Conservation (phyloP, 1,140 invertebrate species). For the Drosophila simulans region DNA sequence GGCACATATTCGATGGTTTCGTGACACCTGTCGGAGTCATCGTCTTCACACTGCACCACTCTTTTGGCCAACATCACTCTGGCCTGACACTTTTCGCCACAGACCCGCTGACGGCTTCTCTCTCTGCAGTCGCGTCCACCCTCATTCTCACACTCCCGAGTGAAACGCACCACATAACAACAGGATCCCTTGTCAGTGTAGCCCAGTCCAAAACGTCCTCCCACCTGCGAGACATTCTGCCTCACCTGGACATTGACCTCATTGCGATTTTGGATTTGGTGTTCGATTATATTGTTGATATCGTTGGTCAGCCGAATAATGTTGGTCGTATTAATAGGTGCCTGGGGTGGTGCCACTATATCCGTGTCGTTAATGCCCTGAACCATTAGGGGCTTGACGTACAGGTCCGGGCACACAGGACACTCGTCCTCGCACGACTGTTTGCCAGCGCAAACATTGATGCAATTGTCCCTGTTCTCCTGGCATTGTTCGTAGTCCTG, state of each 20-base stretch:
- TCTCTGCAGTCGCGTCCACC: slow-evolving; percentile 31
- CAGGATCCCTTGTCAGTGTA: slow-evolving; percentile 70
- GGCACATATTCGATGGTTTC: slow-evolving; percentile 69
- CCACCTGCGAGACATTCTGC: slow-evolving; percentile 69
- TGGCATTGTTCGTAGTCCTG: slow-evolving; percentile 69
- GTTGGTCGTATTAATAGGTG: slow-evolving; percentile 66
- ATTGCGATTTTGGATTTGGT: slow-evolving; percentile 53
- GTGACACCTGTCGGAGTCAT: slow-evolving; percentile 37
- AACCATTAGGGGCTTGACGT: slow-evolving; percentile 63
- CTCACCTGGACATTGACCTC: slow-evolving; percentile 60
- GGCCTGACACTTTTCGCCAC: slow-evolving; percentile 62
- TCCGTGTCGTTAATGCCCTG: slow-evolving; percentile 73
- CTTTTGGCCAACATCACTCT: slow-evolving; percentile 68
- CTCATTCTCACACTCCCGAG: slow-evolving; percentile 41
- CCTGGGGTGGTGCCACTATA: slow-evolving; percentile 26
- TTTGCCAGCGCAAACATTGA: slow-evolving; percentile 24
- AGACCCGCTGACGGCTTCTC: slow-evolving; percentile 54
- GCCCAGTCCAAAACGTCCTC: slow-evolving; percentile 72
- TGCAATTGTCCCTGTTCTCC: slow-evolving; percentile 49
- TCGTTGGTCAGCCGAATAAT: slow-evolving; percentile 74
- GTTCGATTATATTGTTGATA: slow-evolving; percentile 72
- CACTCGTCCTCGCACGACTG: slow-evolving; percentile 51
- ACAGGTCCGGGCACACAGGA: slow-evolving; percentile 65
- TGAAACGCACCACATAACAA: slow-evolving; percentile 58
- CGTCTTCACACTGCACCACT: slow-evolving; percentile 50